Evolutionary conservation across 2,797 vertebrate species (phyloP).

Genomic region (Lagodon rhomboides): DNA sequence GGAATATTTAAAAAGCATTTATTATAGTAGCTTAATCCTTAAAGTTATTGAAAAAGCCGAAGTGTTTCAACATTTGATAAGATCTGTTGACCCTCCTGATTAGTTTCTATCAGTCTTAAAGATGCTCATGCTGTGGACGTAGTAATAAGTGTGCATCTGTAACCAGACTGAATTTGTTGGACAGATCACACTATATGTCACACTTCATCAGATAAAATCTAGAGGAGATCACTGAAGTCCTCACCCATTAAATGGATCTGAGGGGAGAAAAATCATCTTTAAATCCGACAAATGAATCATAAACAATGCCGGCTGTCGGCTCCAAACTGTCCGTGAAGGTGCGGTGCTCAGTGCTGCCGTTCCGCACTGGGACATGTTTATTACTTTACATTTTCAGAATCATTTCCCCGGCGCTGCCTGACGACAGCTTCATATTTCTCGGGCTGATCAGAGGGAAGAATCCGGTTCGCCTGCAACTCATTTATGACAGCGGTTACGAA

Average conservation of each 20-base stretch:
- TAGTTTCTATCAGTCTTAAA: too few species aligned
- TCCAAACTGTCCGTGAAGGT: constrained; percentile 7
- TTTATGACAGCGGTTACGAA: constrained; percentile 73
- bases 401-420: constrained; percentile 27
- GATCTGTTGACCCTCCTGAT: too few species aligned
- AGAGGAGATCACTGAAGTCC: background rate
- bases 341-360: background rate
- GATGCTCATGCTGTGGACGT: too few species aligned
- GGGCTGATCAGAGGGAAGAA: constrained; percentile 57
- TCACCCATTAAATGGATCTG: background rate
- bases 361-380: constrained; percentile 18
- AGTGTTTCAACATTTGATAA: too few species aligned
- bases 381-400: constrained; percentile 53
- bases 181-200: background rate
- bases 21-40: too few species aligned
- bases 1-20: too few species aligned
- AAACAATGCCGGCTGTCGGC: constrained; percentile 22
- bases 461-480: constrained; percentile 43
- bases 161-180: background rate
- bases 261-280: background rate
- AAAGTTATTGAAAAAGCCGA: too few species aligned
- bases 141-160: too few species aligned
- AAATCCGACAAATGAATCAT: constrained; percentile 12
- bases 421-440: constrained; percentile 61
- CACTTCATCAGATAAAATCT: background rate